Conservation (phyloP, 2,888 invertebrate species). For the Drosophila putrida region DNA sequence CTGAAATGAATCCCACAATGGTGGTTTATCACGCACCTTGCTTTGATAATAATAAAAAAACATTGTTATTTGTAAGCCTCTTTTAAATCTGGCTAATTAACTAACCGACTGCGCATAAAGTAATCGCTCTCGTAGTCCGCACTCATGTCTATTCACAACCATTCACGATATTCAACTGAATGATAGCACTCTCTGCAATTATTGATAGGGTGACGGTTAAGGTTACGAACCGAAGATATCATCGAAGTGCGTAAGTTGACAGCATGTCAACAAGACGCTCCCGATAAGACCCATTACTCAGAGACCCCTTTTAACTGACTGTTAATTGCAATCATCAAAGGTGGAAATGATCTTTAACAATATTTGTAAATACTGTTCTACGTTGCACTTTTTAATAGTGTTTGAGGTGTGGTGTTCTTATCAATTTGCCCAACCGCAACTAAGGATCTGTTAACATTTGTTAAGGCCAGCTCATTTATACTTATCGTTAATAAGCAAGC, state of each 20-base stretch:
- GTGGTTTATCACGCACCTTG: constrained; percentile 78
- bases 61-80: not conserved
- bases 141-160: constrained; percentile 60
- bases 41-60: constrained; percentile 33
- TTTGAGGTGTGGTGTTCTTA: not conserved
- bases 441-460: not conserved
- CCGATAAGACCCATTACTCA: constrained; percentile 40
- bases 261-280: constrained; percentile 62
- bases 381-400: constrained; percentile 5
- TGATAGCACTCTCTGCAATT: constrained; percentile 27
- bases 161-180: constrained; percentile 57
- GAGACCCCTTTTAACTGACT: constrained; percentile 15
- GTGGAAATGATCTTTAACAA: constrained; percentile 15
- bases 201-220: constrained; percentile 47
- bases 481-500: not conserved
- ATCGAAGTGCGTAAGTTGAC: constrained; percentile 65
- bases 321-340: constrained; percentile 37
- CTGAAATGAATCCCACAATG: constrained; percentile 93
- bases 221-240: constrained; percentile 44
- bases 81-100: constrained; percentile 3
- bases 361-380: not conserved
- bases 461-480: not conserved
- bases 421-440: not conserved
- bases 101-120: constrained; percentile 58
- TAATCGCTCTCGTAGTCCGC: constrained; percentile 71